Evolutionary conservation across 2,797 vertebrate species (phyloP).

Genomic region (Enteromius fasciolatus): DNA sequence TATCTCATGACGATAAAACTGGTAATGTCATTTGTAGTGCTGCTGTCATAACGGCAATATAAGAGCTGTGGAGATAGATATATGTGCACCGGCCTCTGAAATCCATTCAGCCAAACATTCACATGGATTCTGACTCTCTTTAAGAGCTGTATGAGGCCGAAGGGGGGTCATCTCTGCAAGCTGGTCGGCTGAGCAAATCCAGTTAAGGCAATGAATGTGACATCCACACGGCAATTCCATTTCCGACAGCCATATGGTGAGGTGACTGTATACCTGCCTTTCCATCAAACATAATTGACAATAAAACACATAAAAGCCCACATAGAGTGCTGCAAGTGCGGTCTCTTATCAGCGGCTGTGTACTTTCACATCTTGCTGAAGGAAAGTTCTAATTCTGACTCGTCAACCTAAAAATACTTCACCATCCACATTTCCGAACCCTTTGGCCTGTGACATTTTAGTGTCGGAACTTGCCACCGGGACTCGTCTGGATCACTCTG

Average conservation of each 20-base stretch:
- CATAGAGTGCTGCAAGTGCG: constrained; percentile 10
- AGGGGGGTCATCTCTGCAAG: background rate
- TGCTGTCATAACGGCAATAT: constrained; percentile 3
- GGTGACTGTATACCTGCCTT: constrained; percentile 33
- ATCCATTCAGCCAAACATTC: constrained; percentile 22
- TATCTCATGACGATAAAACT: background rate
- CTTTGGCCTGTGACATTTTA: constrained; percentile 50
- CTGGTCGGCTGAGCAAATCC: constrained; percentile 21
- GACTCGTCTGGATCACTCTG: constrained; percentile 31
- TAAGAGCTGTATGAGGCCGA: constrained; percentile 15
- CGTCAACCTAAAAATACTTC: constrained; percentile 31
- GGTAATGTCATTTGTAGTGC: constrained; percentile 12
- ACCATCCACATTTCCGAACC: constrained; percentile 21
- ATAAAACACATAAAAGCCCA: constrained; percentile 43
- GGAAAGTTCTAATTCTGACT: constrained; percentile 25
- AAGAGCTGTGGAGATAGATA: constrained; percentile 2
- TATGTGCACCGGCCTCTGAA: constrained; percentile 1
- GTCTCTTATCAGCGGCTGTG: constrained; percentile 19
- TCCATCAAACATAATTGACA: constrained; percentile 44
- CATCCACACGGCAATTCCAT: constrained; percentile 32
- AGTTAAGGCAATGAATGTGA: constrained; percentile 43
- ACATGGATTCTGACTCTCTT: constrained; percentile 4
- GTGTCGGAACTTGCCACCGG: constrained; percentile 45
- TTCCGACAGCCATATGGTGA: constrained; percentile 41
- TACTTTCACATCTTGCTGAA: constrained; percentile 17